Conservation (phyloP, 2,888 invertebrate species). For the Lordiphosa andalusiaca region DNA sequence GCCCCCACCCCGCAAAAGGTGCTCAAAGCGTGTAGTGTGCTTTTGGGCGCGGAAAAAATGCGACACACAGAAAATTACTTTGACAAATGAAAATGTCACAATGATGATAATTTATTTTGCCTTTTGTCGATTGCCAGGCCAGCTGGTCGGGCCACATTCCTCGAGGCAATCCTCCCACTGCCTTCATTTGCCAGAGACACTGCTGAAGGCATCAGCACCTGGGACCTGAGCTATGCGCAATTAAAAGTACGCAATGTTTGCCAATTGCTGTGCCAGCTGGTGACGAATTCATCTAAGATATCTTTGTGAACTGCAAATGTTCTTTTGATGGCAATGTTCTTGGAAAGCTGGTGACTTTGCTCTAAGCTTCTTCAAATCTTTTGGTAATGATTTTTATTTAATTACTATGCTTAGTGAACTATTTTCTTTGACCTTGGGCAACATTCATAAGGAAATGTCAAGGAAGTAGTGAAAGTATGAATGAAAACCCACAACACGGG, state of each 20-base stretch:
- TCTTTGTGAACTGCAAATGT: no score
- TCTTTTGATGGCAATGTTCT: no score
- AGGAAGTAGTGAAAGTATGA: no score
- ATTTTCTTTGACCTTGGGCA: no score
- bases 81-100: constrained; percentile 72
- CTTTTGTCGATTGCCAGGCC: constrained; percentile 60
- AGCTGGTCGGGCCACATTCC: constrained; percentile 43
- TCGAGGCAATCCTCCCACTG: constrained; percentile 48
- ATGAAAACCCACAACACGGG: no score
- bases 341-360: no score
- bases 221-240: constrained; percentile 48
- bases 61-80: constrained; percentile 63
- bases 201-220: constrained; percentile 18
- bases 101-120: constrained; percentile 70
- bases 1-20: constrained; percentile 34
- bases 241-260: constrained; percentile 44
- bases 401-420: no score
- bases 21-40: constrained; percentile 44
- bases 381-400: no score
- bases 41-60: constrained; percentile 51
- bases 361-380: no score
- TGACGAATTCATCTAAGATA: no score
- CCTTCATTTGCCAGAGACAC: constrained; percentile 1
- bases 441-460: no score
- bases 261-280: constrained; percentile 21